Percentiles rank a stretch among this genome's conserved stretches.
These are phyloP conservation scores for Helicoverpa armigera DNA, from an alignment of 1,140 invertebrate genomes.

Conservation along the genomic window DNA sequence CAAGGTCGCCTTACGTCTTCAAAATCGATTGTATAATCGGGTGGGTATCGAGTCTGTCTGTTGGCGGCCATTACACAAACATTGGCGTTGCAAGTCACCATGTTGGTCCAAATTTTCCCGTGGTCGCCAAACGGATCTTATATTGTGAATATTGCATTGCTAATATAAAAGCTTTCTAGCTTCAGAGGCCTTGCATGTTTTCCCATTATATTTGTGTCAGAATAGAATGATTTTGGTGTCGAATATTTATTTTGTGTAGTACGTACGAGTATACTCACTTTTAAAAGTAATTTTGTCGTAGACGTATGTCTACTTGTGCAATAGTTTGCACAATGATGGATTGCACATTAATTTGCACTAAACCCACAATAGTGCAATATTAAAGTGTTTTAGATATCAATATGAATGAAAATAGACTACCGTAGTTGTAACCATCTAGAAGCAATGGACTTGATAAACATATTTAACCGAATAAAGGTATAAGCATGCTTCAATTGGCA, in stretches of 20 bases:
- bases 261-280: constrained; percentile 2
- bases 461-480: neutral
- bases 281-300: neutral
- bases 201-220: constrained; percentile 67
- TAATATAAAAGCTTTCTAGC: constrained; percentile 73
- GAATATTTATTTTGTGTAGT: constrained; percentile 50
- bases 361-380: constrained; percentile 15
- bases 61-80: constrained; percentile 59
- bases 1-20: neutral
- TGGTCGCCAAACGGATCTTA: constrained; percentile 51
- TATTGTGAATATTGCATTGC: constrained; percentile 61
- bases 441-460: neutral
- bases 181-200: constrained; percentile 74
- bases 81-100: constrained; percentile 37
- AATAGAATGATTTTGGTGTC: constrained; percentile 57
- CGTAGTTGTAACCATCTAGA: neutral
- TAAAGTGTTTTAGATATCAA: neutral
- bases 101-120: neutral
- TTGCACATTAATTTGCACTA: constrained; percentile 38
- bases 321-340: constrained; percentile 11
- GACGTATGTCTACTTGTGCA: neutral
- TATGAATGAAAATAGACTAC: neutral
- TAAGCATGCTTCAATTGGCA: constrained; percentile 7
- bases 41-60: constrained; percentile 49
- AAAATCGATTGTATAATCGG: constrained; percentile 41